Evolutionary conservation across 2,888 invertebrate species (phyloP).

Genomic region (Hyalella azteca): DNA sequence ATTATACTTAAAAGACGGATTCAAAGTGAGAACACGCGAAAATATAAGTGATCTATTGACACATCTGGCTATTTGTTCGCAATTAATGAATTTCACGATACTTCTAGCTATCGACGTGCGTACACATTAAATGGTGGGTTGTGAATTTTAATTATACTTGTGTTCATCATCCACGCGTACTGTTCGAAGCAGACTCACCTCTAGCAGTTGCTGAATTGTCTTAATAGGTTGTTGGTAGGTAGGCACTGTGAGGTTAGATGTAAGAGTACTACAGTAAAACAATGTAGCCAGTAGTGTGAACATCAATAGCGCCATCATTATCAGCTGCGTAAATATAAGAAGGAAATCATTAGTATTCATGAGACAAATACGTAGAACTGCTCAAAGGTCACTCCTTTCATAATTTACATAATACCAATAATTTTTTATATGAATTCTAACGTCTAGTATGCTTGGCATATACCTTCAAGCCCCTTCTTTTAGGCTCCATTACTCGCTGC

Average conservation of each 20-base stretch:
- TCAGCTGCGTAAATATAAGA: neutral
- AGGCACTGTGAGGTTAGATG: conserved; percentile 6
- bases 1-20: no score
- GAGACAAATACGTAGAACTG: neutral
- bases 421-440: no score
- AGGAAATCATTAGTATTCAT: neutral
- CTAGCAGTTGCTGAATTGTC: neutral
- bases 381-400: neutral
- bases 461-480: conserved; percentile 13
- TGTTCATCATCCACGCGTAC: no score
- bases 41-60: no score
- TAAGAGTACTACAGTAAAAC: neutral
- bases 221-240: neutral
- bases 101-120: no score
- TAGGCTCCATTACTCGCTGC: neutral
- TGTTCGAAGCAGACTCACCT: neutral
- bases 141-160: no score
- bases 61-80: no score
- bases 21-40: no score
- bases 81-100: no score
- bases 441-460: neutral
- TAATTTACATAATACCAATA: neutral
- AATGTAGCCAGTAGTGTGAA: neutral
- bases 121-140: no score
- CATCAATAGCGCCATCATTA: neutral